Evolutionary conservation across 2,888 invertebrate genomes (phyloP).

Genomic region (Heliconius erato): DNA sequence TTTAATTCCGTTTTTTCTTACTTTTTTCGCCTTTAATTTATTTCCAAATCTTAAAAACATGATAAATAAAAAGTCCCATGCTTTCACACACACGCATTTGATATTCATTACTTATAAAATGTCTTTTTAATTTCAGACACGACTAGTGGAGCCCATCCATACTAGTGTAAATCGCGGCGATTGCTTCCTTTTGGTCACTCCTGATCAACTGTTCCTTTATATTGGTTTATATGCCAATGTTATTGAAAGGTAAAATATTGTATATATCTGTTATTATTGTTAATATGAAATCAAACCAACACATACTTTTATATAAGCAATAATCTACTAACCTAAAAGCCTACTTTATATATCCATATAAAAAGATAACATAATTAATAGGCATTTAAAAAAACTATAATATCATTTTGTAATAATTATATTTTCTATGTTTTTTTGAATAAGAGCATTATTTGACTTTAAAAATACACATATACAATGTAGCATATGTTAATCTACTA

Average conservation of each 20-base stretch:
- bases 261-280: neutral
- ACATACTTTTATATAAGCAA: neutral
- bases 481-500: neutral
- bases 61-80: too few relatives aligned
- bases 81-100: too few relatives aligned
- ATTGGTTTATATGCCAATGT: constrained; percentile 96
- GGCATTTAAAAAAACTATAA: too few relatives aligned
- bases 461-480: neutral
- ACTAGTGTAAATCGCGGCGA: constrained; percentile 95
- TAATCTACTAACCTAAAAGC: neutral
- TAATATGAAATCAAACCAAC: neutral
- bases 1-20: too few relatives aligned
- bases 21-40: too few relatives aligned
- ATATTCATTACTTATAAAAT: neutral
- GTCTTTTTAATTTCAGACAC: constrained; percentile 78
- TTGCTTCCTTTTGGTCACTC: constrained; percentile 93
- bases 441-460: too few relatives aligned
- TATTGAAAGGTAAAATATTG: constrained; percentile 88
- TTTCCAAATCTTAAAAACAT: too few relatives aligned
- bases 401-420: too few relatives aligned
- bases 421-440: too few relatives aligned
- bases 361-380: neutral
- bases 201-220: constrained; percentile 91
- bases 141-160: constrained; percentile 92
- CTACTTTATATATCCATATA: neutral